These are phyloP conservation scores for Austrolebias charrua DNA, from an alignment of 2,797 vertebrate genomes.

Conservation along the genomic window DNA sequence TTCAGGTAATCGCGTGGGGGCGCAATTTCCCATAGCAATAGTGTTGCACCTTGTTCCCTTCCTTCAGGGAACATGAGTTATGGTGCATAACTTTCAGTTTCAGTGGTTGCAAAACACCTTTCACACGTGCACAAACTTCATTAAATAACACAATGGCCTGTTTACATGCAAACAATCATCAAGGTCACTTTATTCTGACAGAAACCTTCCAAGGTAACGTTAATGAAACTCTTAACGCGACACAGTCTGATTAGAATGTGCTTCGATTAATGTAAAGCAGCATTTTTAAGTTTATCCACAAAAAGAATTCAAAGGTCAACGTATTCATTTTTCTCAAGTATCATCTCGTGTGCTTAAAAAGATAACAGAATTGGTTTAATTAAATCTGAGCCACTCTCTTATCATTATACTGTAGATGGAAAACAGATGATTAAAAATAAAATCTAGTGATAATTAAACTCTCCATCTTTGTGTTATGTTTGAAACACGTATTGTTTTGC, in stretches of 20 bases:
- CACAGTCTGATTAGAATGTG: background rate
- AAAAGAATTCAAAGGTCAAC: constrained; percentile 4
- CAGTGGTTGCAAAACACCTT: background rate
- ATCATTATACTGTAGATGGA: background rate
- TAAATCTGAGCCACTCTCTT: background rate
- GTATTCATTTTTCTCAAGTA: background rate
- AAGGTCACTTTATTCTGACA: background rate
- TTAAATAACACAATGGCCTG: background rate
- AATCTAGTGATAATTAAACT: background rate
- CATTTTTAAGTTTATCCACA: background rate
- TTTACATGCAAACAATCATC: background rate
- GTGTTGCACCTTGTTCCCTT: no score
- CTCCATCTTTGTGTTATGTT: background rate
- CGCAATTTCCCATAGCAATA: no score
- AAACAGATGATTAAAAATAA: no score
- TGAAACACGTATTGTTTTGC: background rate
- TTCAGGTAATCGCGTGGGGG: no score
- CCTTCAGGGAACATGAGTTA: no score
- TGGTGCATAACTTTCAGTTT: no score
- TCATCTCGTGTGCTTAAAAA: background rate
- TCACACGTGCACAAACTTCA: background rate
- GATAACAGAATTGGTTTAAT: background rate
- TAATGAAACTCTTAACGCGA: background rate
- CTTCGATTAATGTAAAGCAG: background rate
- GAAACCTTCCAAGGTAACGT: background rate